These are phyloP conservation scores for Limnephilus marmoratus DNA, from an alignment of 2,888 invertebrate species.

Conservation along the genomic window DNA sequence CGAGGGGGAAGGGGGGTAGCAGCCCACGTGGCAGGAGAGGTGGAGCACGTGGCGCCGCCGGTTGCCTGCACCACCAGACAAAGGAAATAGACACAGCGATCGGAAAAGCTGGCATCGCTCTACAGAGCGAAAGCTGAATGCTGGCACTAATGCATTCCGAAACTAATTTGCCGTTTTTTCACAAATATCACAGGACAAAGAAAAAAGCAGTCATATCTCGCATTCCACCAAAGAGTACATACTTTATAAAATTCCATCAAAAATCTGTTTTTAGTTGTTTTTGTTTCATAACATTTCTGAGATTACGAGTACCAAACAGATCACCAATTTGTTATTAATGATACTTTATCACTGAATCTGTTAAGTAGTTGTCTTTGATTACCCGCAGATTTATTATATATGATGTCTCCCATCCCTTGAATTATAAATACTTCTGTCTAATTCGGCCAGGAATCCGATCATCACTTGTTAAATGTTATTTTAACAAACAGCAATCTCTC, in stretches of 20 bases:
- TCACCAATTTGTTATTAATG: too few relatives aligned
- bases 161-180: neutral
- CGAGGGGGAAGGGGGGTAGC: conserved; percentile 65
- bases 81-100: conserved; percentile 38
- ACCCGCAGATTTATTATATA: neutral
- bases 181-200: neutral
- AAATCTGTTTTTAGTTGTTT: too few relatives aligned
- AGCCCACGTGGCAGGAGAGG: conserved; percentile 64
- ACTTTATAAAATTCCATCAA: too few relatives aligned
- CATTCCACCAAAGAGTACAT: too few relatives aligned
- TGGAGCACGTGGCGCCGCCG: conserved; percentile 62
- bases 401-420: neutral
- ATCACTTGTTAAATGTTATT: neutral
- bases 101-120: conserved; percentile 12
- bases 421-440: neutral
- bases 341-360: too few relatives aligned
- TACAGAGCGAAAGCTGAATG: neutral
- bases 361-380: too few relatives aligned
- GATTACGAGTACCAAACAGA: too few relatives aligned
- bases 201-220: neutral
- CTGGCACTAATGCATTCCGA: neutral
- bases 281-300: too few relatives aligned
- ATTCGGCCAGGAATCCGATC: neutral
- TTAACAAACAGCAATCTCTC: neutral
- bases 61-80: conserved; percentile 49